Percentiles rank a stretch among this genome's conserved stretches.
These are phyloP conservation scores for Altica lythri DNA, from an alignment of 2,888 invertebrate species.

Conservation along the genomic window DNA sequence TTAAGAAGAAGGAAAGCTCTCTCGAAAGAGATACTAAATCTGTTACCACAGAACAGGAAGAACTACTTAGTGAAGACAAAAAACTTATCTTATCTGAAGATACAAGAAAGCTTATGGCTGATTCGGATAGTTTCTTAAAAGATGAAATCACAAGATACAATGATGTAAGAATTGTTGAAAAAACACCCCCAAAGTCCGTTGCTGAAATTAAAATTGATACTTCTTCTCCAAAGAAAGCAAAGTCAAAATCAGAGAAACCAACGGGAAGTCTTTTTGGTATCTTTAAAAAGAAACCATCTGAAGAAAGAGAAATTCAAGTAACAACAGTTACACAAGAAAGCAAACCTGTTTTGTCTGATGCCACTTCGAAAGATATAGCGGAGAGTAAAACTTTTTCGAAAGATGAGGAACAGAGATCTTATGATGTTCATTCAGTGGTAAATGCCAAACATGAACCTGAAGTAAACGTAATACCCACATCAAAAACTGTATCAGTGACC, in stretches of 20 bases:
- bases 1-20: slow-evolving; percentile 5
- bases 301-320: slow-evolving; percentile 29
- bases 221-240: slow-evolving; percentile 4
- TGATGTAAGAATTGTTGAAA: slow-evolving; percentile 32
- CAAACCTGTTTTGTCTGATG: slow-evolving; percentile 16
- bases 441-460: slow-evolving; percentile 7
- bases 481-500: neutral
- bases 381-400: slow-evolving; percentile 40
- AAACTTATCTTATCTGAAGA: slow-evolving; percentile 29
- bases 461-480: slow-evolving; percentile 6
- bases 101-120: slow-evolving; percentile 31
- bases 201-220: slow-evolving; percentile 10
- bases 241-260: slow-evolving; percentile 14
- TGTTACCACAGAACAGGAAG: slow-evolving; percentile 25
- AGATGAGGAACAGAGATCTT: slow-evolving; percentile 39
- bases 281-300: slow-evolving; percentile 33
- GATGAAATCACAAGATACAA: slow-evolving; percentile 40
- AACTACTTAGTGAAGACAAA: too few species aligned
- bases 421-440: slow-evolving; percentile 35
- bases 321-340: slow-evolving; percentile 12
- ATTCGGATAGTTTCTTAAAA: slow-evolving; percentile 38
- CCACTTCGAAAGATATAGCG: slow-evolving; percentile 30
- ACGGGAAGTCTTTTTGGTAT: slow-evolving; percentile 29
- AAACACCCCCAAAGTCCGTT: neutral
- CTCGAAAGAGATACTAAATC: slow-evolving; percentile 20